These are phyloP conservation scores for Drosophila niveifrons DNA, from an alignment of 2,888 invertebrate species.

Conservation along the genomic window DNA sequence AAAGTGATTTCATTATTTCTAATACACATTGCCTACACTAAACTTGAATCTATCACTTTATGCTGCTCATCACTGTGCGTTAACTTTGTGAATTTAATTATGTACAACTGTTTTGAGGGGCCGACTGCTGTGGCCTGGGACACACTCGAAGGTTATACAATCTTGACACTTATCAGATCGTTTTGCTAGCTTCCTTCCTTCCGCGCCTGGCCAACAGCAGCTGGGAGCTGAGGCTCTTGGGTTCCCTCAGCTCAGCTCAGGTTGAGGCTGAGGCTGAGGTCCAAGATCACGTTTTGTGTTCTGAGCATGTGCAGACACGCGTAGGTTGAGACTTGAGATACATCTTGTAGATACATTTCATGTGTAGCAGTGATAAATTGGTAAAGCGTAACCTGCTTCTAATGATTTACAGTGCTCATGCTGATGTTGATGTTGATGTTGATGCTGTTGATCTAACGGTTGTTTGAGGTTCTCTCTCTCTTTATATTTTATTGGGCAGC, in stretches of 20 bases:
- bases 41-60: not conserved
- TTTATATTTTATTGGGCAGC: constrained; percentile 41
- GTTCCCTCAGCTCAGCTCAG: not conserved
- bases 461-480: constrained; percentile 55
- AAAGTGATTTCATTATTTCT: not conserved
- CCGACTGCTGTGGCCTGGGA: constrained; percentile 49
- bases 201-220: constrained; percentile 39
- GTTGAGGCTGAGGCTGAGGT: constrained; percentile 12
- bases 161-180: constrained; percentile 81
- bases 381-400: constrained; percentile 74
- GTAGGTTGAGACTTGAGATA: constrained; percentile 67
- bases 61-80: constrained; percentile 47
- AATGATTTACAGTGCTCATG: constrained; percentile 72
- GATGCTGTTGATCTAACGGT: constrained; percentile 66
- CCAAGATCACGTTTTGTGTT: constrained; percentile 57
- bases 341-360: constrained; percentile 76
- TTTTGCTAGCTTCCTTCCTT: constrained; percentile 78
- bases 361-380: constrained; percentile 76
- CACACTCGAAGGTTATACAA: constrained; percentile 76
- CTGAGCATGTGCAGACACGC: constrained; percentile 79
- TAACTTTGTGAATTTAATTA: constrained; percentile 62
- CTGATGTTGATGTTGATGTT: constrained; percentile 35
- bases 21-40: not conserved
- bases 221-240: not conserved
- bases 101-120: constrained; percentile 37